Evolutionary conservation across 2,888 invertebrate species (phyloP).

Genomic region (Blera fallax): DNA sequence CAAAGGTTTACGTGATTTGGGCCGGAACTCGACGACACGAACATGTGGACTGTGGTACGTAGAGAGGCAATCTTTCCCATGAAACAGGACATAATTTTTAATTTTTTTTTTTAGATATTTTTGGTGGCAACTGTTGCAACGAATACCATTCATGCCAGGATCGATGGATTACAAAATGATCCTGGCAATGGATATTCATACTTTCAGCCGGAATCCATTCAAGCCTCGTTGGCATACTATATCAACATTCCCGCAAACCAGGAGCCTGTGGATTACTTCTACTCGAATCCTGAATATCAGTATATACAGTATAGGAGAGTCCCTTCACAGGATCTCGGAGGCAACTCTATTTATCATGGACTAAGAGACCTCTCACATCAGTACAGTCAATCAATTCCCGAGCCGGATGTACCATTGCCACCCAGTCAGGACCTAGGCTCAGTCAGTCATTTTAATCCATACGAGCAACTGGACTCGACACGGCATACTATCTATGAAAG

Average conservation of each 20-base stretch:
- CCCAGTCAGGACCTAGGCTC: neutral
- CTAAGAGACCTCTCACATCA: neutral
- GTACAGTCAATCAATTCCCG: neutral
- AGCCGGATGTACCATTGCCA: neutral
- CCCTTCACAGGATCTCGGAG: neutral
- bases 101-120: slow-evolving; percentile 21
- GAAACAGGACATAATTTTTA: neutral
- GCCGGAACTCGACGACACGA: slow-evolving; percentile 18
- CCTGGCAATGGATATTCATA: slow-evolving; percentile 36
- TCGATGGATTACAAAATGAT: slow-evolving; percentile 47
- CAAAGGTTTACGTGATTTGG: slow-evolving; percentile 21
- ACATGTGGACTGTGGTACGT: slow-evolving; percentile 63
- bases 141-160: neutral
- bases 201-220: slow-evolving; percentile 11
- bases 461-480: neutral
- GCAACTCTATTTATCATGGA: neutral
- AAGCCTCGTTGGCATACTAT: slow-evolving; percentile 47
- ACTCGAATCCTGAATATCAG: neutral
- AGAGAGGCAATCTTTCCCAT: neutral
- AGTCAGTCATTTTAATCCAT: neutral
- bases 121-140: neutral
- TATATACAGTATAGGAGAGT: neutral
- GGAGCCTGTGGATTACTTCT: neutral
- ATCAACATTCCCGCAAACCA: slow-evolving; percentile 37
- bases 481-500: neutral